Conservation (phyloP, 2,888 invertebrate species). For the Artemia sinica region DNA sequence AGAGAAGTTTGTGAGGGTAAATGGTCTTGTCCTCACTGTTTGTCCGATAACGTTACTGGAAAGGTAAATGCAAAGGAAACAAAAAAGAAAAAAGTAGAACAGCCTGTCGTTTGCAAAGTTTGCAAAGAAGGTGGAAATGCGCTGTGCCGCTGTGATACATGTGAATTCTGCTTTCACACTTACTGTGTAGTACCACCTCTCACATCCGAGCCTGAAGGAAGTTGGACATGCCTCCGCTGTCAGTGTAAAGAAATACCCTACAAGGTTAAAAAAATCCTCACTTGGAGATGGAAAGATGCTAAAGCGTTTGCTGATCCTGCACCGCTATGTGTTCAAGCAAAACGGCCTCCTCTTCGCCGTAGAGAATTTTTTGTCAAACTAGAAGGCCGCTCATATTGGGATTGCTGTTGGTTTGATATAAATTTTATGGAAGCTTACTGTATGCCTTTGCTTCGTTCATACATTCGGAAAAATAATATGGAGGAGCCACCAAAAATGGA, state of each 20-base stretch:
- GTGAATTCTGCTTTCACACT: conserved; percentile 89
- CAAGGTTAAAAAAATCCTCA: conserved; percentile 60
- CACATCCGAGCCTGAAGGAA: conserved; percentile 80
- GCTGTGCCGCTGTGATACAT: conserved; percentile 84
- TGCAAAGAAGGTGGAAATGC: conserved; percentile 93
- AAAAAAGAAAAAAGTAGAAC: conserved; percentile 83
- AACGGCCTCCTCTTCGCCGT: conserved; percentile 34
- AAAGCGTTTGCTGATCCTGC: conserved; percentile 19
- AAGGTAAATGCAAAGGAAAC: conserved; percentile 47
- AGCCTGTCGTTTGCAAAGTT: conserved; percentile 75
- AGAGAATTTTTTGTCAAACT: conserved; percentile 96
- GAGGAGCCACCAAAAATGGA: conserved; percentile 94
- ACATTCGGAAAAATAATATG: conserved; percentile 85
- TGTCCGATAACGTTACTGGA: conserved; percentile 41
- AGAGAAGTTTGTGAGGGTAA: conserved; percentile 96
- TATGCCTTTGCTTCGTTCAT: conserved; percentile 77
- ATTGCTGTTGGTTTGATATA: conserved; percentile 91
- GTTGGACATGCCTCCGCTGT: conserved; percentile 96
- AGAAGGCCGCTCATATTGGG: conserved; percentile 93
- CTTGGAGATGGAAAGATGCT: conserved; percentile 67
- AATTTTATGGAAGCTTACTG: conserved; percentile 71
- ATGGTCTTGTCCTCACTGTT: conserved; percentile 84
- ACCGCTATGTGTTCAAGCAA: conserved; percentile 24
- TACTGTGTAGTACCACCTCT: conserved; percentile 88
- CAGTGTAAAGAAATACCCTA: conserved; percentile 40